Percentiles rank a stretch among this genome's conserved stretches.
phyloP scores from a whole-genome alignment of 2,797 vertebrate genomes.

The Xenentodon cancila region DNA sequence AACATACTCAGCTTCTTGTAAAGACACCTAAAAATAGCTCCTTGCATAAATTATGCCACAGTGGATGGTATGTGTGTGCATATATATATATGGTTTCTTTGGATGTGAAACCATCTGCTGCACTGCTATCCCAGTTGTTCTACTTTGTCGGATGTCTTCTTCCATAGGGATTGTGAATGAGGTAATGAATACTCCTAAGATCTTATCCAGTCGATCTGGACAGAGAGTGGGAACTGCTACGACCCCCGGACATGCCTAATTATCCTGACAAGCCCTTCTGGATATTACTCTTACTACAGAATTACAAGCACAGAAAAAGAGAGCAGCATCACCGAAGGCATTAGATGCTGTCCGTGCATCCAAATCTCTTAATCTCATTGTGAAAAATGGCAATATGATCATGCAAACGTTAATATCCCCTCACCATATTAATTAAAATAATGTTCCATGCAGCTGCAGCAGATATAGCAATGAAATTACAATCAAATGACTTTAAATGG shows the following conservation, averaged over 20 bases:
- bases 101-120: conserved; percentile 45
- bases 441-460: conserved; percentile 24
- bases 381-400: conserved; percentile 28
- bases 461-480: conserved; percentile 18
- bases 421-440: conserved; percentile 49
- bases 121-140: neutral
- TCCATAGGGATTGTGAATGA: conserved; percentile 14
- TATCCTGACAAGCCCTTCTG: conserved; percentile 50
- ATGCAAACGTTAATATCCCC: conserved; percentile 42
- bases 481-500: no score
- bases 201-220: conserved; percentile 53
- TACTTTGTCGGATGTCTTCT: conserved; percentile 11
- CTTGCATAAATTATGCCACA: no score
- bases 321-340: conserved; percentile 9
- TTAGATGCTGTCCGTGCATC: conserved; percentile 26
- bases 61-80: no score
- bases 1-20: no score
- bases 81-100: neutral
- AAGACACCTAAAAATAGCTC: no score
- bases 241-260: conserved; percentile 64
- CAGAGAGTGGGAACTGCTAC: conserved; percentile 47
- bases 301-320: conserved; percentile 28
- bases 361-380: conserved; percentile 43
- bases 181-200: conserved; percentile 35
- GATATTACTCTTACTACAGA: conserved; percentile 44